phyloP scores from a whole-genome alignment of 2,797 vertebrate species.

The Sebastes diaconus region DNA sequence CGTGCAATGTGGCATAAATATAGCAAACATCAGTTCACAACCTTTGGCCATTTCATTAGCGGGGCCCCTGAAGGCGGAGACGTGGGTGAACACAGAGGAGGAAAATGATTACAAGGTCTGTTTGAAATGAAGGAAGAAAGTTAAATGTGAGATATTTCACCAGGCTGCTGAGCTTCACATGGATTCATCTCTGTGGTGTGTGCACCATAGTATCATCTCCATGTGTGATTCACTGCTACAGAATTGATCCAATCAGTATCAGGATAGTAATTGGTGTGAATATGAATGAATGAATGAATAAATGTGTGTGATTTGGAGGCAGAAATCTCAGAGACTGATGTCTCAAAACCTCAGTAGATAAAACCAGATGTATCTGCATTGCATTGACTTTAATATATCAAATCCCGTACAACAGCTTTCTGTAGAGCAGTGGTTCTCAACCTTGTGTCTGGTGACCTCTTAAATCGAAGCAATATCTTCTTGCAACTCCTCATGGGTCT shows the following conservation, averaged over 20 bases:
- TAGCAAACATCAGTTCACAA: background rate
- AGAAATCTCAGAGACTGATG: background rate
- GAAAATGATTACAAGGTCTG: background rate
- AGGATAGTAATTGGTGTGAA: background rate
- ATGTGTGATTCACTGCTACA: no score
- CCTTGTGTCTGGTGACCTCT: no score
- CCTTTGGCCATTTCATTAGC: background rate
- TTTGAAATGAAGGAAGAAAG: background rate
- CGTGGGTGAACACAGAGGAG: background rate
- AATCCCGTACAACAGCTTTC: background rate
- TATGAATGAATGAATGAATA: background rate
- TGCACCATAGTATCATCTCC: no score
- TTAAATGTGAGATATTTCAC: background rate
- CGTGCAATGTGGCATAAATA: conserved; percentile 16
- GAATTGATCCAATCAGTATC: background rate
- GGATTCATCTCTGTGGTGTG: background rate
- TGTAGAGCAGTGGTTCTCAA: background rate
- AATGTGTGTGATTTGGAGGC: background rate
- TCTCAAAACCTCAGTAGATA: background rate
- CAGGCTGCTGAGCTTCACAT: background rate
- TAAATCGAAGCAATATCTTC: background rate
- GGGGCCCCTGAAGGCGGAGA: background rate
- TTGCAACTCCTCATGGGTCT: background rate
- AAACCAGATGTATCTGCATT: background rate
- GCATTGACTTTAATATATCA: background rate